phyloP scores from a whole-genome alignment of 2,888 invertebrate species.

The Microplitis deprimator region DNA sequence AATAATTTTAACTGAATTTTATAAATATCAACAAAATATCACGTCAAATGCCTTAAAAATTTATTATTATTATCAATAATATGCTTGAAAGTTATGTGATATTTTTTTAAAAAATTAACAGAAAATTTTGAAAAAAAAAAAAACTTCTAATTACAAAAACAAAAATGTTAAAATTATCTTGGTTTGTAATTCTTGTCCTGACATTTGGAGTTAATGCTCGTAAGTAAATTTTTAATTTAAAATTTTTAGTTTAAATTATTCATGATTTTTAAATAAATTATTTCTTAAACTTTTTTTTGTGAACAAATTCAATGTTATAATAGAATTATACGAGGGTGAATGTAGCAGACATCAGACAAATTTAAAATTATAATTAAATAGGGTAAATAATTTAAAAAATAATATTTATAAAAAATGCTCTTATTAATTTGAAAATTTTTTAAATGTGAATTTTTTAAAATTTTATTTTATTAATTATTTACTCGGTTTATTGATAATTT shows the following conservation, averaged over 20 bases:
- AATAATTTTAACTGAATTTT: not conserved
- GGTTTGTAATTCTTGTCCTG: not conserved
- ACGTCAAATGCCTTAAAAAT: not conserved
- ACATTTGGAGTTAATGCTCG: not conserved
- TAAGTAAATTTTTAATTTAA: not conserved
- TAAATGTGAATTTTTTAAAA: too few relatives aligned
- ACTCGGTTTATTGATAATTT: too few relatives aligned
- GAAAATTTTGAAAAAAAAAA: not conserved
- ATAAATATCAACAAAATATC: not conserved
- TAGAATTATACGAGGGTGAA: too few relatives aligned
- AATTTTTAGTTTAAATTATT: not conserved
- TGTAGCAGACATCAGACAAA: too few relatives aligned
- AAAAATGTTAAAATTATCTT: not conserved
- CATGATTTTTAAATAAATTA: not conserved
- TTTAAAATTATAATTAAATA: too few relatives aligned
- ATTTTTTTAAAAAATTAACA: not conserved
- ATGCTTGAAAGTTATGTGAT: not conserved
- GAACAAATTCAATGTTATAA: not conserved
- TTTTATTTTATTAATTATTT: too few relatives aligned
- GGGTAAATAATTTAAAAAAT: too few relatives aligned
- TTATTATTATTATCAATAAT: not conserved
- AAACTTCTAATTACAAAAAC: not conserved
- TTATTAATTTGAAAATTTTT: too few relatives aligned
- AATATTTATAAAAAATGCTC: too few relatives aligned
- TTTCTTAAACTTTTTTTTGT: not conserved